A percentile compares a stretch with the other conserved stretches of the same genome.
phyloP scores from a whole-genome alignment of 2,797 vertebrate genomes.

The Platalea minor region DNA sequence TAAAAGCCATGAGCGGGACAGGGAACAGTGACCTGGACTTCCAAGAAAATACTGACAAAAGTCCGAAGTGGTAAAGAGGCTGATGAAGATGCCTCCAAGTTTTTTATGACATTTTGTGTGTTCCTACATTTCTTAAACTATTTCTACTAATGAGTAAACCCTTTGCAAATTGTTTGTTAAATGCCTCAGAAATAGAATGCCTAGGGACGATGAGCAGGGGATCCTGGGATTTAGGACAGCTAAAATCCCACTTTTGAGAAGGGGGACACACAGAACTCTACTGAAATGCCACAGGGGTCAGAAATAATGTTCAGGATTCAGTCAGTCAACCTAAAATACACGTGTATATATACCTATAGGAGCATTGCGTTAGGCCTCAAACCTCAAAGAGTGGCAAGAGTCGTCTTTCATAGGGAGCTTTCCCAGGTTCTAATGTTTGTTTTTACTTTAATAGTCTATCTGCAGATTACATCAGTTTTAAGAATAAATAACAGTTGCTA shows the following conservation, averaged over 20 bases:
- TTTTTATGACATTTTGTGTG: not conserved
- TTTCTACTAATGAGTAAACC: not conserved
- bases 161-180: not conserved
- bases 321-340: not conserved
- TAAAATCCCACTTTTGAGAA: not conserved
- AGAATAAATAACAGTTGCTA: not conserved
- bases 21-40: not conserved
- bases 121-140: not conserved
- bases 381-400: not conserved
- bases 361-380: not conserved
- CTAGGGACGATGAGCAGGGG: not conserved
- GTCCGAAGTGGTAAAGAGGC: not conserved
- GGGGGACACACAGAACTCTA: not conserved
- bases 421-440: not conserved
- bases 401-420: not conserved
- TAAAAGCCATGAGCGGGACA: not conserved
- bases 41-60: not conserved
- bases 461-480: not conserved
- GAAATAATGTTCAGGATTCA: not conserved
- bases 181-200: not conserved
- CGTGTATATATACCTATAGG: not conserved
- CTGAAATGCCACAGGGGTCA: not conserved
- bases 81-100: accelerated
- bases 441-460: not conserved
- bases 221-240: not conserved